Conservation (phyloP, 2,113 vertebrate genomes). For the Rhipidura dahli region DNA sequence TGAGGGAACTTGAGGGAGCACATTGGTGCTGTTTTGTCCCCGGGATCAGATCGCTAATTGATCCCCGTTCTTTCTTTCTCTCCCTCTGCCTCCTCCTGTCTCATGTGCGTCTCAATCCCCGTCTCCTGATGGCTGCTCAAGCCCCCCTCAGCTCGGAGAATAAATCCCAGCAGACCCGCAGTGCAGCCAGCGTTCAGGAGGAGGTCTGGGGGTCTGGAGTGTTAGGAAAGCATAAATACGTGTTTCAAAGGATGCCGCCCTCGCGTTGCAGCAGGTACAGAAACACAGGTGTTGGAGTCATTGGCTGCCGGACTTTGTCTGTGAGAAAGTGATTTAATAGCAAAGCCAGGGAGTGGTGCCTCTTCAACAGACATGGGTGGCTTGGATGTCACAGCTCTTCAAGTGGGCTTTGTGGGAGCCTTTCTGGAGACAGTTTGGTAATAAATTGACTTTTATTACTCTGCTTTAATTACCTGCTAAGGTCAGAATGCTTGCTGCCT, state of each 20-base stretch:
- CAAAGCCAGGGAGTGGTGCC: background rate
- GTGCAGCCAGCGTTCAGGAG: fast-evolving
- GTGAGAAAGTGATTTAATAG: background rate
- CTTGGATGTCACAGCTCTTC: background rate
- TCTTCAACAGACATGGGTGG: fast-evolving
- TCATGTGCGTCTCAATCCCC: background rate
- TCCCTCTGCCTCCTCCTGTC: background rate
- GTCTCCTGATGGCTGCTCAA: background rate
- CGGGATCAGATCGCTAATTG: background rate
- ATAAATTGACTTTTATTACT: background rate
- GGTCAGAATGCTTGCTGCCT: background rate
- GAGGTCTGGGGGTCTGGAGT: background rate
- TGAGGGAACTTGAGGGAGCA: background rate
- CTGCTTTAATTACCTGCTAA: background rate
- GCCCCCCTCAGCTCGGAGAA: background rate
- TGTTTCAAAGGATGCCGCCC: background rate
- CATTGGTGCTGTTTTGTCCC: background rate
- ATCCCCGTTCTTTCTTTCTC: background rate
- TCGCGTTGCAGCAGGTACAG: background rate
- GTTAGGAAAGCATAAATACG: background rate
- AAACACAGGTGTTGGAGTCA: background rate
- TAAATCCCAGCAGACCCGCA: background rate
- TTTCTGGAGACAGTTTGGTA: background rate
- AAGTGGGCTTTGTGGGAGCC: background rate
- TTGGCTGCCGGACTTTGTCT: background rate